Conservation (phyloP, 2,113 vertebrate species). For the Myrmecophaga tridactyla region DNA sequence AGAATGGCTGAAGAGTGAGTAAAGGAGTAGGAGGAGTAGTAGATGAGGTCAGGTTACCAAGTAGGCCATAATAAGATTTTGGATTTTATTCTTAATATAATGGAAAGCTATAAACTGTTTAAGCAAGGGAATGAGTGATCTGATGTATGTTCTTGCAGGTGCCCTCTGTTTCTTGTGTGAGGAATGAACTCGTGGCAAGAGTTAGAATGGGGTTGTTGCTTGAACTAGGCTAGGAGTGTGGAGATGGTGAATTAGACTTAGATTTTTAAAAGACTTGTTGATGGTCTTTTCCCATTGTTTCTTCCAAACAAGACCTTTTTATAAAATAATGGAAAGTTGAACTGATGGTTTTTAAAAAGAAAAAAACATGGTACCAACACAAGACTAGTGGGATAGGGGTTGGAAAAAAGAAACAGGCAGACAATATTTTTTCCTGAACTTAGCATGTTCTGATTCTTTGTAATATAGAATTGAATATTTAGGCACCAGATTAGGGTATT, state of each 20-base stretch:
- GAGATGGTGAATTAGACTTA: background rate
- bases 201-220: too few relatives aligned
- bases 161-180: background rate
- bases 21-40: background rate
- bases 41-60: background rate
- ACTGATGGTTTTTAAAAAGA: background rate
- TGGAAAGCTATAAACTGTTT: background rate
- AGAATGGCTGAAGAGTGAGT: background rate
- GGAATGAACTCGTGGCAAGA: background rate
- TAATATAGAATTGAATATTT: constrained; percentile 15
- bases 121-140: background rate
- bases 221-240: background rate
- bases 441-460: background rate
- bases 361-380: background rate
- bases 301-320: background rate
- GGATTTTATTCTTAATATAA: background rate
- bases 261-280: background rate
- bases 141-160: background rate
- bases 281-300: background rate
- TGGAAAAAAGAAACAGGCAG: background rate
- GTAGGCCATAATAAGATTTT: background rate
- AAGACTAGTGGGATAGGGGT: background rate
- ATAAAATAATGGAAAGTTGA: constrained; percentile 5
- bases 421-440: background rate
- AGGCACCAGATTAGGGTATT: background rate